These are phyloP conservation scores for Lepidostoma basale DNA, from an alignment of 1,140 invertebrate species.

Conservation along the genomic window DNA sequence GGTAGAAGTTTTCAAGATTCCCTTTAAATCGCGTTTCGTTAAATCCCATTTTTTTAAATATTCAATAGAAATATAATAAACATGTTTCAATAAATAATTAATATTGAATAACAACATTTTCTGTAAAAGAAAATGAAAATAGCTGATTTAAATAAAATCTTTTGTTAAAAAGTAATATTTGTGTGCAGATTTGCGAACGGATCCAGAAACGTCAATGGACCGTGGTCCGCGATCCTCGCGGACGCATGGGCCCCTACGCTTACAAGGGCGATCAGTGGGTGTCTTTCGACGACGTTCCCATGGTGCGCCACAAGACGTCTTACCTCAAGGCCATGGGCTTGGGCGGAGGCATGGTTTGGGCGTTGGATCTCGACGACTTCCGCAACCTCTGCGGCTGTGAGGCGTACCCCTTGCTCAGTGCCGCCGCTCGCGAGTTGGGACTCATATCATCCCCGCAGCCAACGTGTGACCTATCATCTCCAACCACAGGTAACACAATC, in stretches of 20 bases:
- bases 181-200: slow-evolving; percentile 69
- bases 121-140: too few relatives aligned
- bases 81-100: too few relatives aligned
- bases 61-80: too few relatives aligned
- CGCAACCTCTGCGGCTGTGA: slow-evolving; percentile 79
- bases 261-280: slow-evolving; percentile 81
- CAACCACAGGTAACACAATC: slow-evolving; percentile 26
- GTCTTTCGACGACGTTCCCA: slow-evolving; percentile 80
- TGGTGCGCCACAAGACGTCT: slow-evolving; percentile 73
- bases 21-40: too few relatives aligned
- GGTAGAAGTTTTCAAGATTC: too few relatives aligned
- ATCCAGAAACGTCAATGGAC: slow-evolving; percentile 71
- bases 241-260: slow-evolving; percentile 78
- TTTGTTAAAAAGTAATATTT: too few relatives aligned
- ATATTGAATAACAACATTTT: too few relatives aligned
- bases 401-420: slow-evolving; percentile 77
- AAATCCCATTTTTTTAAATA: too few relatives aligned
- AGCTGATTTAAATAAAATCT: too few relatives aligned
- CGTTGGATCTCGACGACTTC: slow-evolving; percentile 77
- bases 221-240: slow-evolving; percentile 69
- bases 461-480: slow-evolving; percentile 48
- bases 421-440: slow-evolving; percentile 62
- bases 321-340: slow-evolving; percentile 76
- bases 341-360: slow-evolving; percentile 89
- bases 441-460: slow-evolving; percentile 48